Percentiles rank a stretch among this genome's conserved stretches.
These are phyloP conservation scores for Hololepta plana DNA, from an alignment of 2,888 invertebrate genomes.

Conservation along the genomic window DNA sequence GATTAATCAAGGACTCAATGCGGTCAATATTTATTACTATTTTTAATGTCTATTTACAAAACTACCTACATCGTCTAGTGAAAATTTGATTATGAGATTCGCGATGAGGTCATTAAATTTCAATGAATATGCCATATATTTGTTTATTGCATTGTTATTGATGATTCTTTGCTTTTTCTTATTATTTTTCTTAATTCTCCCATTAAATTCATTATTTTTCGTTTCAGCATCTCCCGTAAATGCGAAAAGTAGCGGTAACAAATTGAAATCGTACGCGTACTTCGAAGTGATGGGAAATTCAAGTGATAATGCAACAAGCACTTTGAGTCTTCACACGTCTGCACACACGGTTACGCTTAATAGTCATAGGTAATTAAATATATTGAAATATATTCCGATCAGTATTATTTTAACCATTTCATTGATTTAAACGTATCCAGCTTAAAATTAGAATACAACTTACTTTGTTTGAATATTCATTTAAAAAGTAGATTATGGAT, in stretches of 20 bases:
- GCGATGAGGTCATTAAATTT: no score
- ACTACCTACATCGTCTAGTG: no score
- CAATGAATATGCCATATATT: no score
- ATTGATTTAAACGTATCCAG: slow-evolving; percentile 1
- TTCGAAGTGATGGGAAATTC: slow-evolving; percentile 20
- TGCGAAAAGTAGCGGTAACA: slow-evolving; percentile 20
- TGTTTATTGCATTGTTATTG: no score
- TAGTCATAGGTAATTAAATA: slow-evolving; percentile 39
- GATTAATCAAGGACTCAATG: no score
- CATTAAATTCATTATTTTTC: slow-evolving; percentile 7
- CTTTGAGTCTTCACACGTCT: slow-evolving; percentile 23
- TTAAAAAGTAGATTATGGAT: no score
- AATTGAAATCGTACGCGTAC: slow-evolving; percentile 24
- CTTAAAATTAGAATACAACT: background rate
- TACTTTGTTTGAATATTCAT: slow-evolving; percentile 1
- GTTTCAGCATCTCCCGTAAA: slow-evolving; percentile 16
- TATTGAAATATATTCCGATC: background rate
- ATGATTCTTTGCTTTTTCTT: no score
- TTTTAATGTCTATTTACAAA: no score
- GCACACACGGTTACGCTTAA: slow-evolving; percentile 35
- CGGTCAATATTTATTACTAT: no score
- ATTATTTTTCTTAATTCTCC: background rate
- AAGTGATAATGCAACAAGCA: slow-evolving; percentile 20
- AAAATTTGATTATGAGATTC: no score
- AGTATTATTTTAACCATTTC: background rate